phyloP scores from a whole-genome alignment of 2,797 vertebrate genomes.

The Hipposideros larvatus region DNA sequence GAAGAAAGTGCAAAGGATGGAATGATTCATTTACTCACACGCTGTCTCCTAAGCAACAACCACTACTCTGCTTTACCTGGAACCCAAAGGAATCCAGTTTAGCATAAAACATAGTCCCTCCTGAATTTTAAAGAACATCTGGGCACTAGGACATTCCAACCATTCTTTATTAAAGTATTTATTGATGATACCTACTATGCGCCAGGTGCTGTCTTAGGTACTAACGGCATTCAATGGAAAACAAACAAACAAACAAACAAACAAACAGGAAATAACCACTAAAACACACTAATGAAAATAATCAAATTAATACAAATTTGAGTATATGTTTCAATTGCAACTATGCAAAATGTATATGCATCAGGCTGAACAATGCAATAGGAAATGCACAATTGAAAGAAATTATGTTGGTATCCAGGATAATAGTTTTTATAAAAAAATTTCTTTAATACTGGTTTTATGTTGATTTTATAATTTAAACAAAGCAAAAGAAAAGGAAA shows the following conservation, averaged over 20 bases:
- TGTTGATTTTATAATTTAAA: conserved; percentile 32
- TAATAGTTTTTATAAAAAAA: neutral
- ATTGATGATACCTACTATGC: neutral
- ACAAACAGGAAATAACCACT: neutral
- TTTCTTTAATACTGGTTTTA: conserved; percentile 24
- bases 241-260: neutral
- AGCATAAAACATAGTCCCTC: neutral
- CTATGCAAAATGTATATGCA: neutral
- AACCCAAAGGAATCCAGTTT: neutral
- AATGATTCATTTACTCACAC: neutral
- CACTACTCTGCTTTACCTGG: neutral
- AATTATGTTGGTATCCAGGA: neutral
- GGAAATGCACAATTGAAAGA: neutral
- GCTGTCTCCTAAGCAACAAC: neutral
- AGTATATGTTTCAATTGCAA: neutral
- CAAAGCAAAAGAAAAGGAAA: neutral
- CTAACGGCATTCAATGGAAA: neutral
- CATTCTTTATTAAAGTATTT: conserved; percentile 43
- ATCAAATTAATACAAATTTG: conserved; percentile 13
- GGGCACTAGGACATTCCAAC: neutral
- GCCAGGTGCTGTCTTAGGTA: neutral
- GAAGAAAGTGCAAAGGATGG: neutral
- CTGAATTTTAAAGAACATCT: neutral
- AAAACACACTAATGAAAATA: conserved; percentile 40
- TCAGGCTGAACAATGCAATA: neutral